phyloP scores from a whole-genome alignment of 2,888 invertebrate species.

The Mythimna vitellina region DNA sequence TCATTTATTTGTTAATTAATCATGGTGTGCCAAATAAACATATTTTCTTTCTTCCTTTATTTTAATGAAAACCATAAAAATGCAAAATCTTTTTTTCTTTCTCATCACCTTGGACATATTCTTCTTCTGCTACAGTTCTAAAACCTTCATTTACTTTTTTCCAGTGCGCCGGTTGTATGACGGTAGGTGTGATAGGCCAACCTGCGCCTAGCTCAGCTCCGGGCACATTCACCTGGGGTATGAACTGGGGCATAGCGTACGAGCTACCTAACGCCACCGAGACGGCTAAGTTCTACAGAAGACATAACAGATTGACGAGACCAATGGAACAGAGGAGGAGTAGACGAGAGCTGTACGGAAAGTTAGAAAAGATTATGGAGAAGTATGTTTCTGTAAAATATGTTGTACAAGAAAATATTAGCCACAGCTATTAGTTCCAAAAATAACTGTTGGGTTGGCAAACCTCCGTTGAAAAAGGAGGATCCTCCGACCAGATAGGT shows the following conservation, averaged over 20 bases:
- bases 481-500: too few species aligned
- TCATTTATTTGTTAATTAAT: too few species aligned
- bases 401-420: not conserved
- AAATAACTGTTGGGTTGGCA: too few species aligned
- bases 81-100: not conserved
- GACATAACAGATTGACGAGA: constrained; percentile 75
- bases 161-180: constrained; percentile 91
- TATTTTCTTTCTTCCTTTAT: too few species aligned
- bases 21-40: too few species aligned
- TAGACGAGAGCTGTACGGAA: constrained; percentile 92
- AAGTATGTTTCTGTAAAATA: constrained; percentile 74
- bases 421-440: not conserved
- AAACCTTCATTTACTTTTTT: constrained; percentile 34
- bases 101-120: not conserved
- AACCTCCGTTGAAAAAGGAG: too few species aligned
- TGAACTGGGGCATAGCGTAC: constrained; percentile 94
- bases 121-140: not conserved
- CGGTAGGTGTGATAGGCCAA: constrained; percentile 79
- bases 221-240: constrained; percentile 92
- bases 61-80: not conserved
- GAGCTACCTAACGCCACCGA: constrained; percentile 90
- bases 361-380: constrained; percentile 92
- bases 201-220: constrained; percentile 86
- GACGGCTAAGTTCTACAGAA: constrained; percentile 78
- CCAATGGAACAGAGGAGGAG: constrained; percentile 91